Evolutionary conservation across 2,113 vertebrate genomes (phyloP).

Genomic region (Nasalis larvatus): DNA sequence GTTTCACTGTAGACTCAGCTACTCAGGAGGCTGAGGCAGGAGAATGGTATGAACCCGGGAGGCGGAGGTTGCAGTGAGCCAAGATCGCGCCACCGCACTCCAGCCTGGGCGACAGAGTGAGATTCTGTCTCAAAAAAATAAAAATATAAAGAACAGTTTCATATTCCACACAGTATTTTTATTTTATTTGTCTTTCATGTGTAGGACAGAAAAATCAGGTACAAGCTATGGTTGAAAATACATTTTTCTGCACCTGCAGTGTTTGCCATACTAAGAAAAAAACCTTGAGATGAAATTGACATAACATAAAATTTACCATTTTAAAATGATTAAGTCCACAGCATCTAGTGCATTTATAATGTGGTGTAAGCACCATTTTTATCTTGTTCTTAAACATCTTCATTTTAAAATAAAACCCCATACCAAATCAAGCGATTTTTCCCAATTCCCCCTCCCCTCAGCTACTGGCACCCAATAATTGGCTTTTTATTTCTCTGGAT

Average conservation of each 20-base stretch:
- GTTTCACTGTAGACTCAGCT: no score
- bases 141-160: no score
- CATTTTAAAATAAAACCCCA: neutral
- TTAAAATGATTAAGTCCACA: neutral
- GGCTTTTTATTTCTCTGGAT: neutral
- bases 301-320: neutral
- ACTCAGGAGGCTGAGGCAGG: no score
- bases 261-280: neutral
- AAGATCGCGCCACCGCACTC: no score
- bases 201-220: neutral
- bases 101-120: no score
- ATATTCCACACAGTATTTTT: neutral
- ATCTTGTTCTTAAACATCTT: neutral
- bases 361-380: neutral
- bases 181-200: neutral
- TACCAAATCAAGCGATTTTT: neutral
- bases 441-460: neutral
- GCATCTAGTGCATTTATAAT: neutral
- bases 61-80: no score
- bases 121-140: no score
- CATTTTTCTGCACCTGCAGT: neutral
- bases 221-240: neutral
- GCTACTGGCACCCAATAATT: neutral
- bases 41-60: no score
- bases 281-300: neutral